A percentile compares a stretch with the other conserved stretches of the same genome.
Conservation (phyloP, 2,113 vertebrate genomes). For the Tauraco erythrolophus region DNA sequence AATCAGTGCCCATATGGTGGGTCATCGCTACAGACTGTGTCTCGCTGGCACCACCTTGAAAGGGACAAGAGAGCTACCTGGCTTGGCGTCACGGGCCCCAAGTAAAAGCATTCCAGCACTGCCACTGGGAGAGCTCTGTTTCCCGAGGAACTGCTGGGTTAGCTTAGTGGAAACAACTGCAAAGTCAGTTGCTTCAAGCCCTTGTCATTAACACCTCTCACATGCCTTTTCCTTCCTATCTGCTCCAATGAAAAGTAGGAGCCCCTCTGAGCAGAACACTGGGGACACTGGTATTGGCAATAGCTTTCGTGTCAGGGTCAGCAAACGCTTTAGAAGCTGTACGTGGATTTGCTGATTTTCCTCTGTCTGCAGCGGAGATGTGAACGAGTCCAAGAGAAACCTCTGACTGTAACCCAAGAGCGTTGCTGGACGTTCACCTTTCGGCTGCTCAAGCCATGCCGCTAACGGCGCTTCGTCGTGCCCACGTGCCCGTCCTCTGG, state of each 20-base stretch:
- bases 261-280: background rate
- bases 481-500: background rate
- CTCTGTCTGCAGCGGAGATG: background rate
- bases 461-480: constrained; percentile 16
- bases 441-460: background rate
- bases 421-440: background rate
- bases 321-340: background rate
- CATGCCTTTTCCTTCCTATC: background rate
- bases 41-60: background rate
- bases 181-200: background rate
- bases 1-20: background rate
- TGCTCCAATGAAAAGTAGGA: background rate
- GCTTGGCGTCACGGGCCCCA: background rate
- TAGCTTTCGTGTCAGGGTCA: background rate
- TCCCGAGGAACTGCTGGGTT: background rate
- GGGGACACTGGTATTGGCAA: background rate
- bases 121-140: background rate
- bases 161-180: background rate
- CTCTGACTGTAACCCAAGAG: background rate
- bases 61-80: background rate
- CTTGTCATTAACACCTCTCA: background rate
- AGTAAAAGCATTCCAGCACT: background rate
- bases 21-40: background rate
- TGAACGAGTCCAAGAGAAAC: background rate
- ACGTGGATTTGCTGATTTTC: background rate